A percentile compares a stretch with the other conserved stretches of the same genome.
phyloP scores from a whole-genome alignment of 1,140 invertebrate genomes.

The Pseudomyrmex flavicornis region DNA sequence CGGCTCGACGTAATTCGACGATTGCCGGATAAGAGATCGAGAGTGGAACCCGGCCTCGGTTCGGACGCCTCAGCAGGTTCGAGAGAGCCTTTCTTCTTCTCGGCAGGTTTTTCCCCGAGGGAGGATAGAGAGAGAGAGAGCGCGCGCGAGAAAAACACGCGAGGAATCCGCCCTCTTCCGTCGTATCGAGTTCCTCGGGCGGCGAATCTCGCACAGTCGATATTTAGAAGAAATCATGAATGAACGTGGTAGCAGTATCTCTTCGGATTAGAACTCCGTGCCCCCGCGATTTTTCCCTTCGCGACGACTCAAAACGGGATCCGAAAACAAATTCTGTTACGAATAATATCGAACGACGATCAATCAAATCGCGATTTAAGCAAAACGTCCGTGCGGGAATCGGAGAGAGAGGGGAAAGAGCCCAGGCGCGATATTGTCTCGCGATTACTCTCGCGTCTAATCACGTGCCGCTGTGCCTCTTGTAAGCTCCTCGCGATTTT shows the following conservation, averaged over 20 bases:
- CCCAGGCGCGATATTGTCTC: constrained; percentile 28
- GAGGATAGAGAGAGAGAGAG: background rate
- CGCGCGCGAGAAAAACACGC: constrained; percentile 43
- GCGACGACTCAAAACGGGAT: constrained; percentile 1
- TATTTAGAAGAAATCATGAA: constrained; percentile 64
- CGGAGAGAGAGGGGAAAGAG: background rate
- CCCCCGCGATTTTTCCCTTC: constrained; percentile 4
- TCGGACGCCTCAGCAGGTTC: background rate
- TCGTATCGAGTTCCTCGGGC: constrained; percentile 1
- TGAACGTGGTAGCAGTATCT: constrained; percentile 11
- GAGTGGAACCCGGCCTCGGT: constrained; percentile 15
- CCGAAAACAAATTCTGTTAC: background rate
- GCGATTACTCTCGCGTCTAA: constrained; percentile 20
- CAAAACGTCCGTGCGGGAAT: background rate
- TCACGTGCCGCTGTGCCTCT: constrained; percentile 26
- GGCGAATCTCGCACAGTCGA: background rate
- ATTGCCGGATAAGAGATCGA: constrained; percentile 67
- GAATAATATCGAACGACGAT: background rate
- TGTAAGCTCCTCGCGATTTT: constrained; percentile 27
- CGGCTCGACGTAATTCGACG: constrained; percentile 67
- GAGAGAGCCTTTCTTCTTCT: constrained; percentile 21
- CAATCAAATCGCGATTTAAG: constrained; percentile 18
- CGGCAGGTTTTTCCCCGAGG: background rate
- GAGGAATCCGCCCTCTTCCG: constrained; percentile 51
- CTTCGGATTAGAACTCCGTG: background rate